Evolutionary conservation across 2,113 vertebrate genomes (phyloP), one percentile per base, ranked within the genome.

Genomic region (Platichthys flesus): DNA sequence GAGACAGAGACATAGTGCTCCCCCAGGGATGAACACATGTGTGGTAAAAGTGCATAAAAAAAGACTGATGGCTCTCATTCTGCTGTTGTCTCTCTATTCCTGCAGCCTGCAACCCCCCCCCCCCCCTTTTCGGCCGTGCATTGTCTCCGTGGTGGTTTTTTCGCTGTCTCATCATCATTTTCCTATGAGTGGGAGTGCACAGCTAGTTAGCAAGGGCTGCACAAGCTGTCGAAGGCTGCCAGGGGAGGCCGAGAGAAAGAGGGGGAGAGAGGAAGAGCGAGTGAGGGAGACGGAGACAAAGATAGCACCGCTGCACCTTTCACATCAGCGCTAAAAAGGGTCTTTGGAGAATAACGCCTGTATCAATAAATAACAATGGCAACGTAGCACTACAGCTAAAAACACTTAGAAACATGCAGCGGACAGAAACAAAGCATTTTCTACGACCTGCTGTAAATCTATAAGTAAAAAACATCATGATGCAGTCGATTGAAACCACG

Each of bases 161-260:
- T 91, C 12, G 90, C 91, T 92, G 92, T 88, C 90, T 92, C 90
- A 90, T 93, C 92, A 93, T 84, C 82, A 85, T 92, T 87, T 92
- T 78, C 82, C 79, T 90, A 35, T 42, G 79, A 85, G 88, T 88
- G 81, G 85, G 90, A 87, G 85, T 64, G 80, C 60, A 60, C 79
- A 70, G 87, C 89, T 92, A 89, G 87, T 93, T 93, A 91, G 89
- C 78, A 81, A 77, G 76, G 85, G 76, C 88, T 68, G 85, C 79
- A 72, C 83, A 73, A 45, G 78, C 83, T 78, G 79, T 71, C 70
- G 76, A 83, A 84, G 78, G 83, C 79, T 82, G 70, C 86, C 87
- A 78, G 49, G 42, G 14, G 74, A 52, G 52, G 23, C 13, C 60
- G 64, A 59, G 26, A 60, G 13, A 23, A 54, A 64, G 37, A 18